phyloP scores from a whole-genome alignment of 2,888 invertebrate genomes.

The Hartigia nigra region DNA sequence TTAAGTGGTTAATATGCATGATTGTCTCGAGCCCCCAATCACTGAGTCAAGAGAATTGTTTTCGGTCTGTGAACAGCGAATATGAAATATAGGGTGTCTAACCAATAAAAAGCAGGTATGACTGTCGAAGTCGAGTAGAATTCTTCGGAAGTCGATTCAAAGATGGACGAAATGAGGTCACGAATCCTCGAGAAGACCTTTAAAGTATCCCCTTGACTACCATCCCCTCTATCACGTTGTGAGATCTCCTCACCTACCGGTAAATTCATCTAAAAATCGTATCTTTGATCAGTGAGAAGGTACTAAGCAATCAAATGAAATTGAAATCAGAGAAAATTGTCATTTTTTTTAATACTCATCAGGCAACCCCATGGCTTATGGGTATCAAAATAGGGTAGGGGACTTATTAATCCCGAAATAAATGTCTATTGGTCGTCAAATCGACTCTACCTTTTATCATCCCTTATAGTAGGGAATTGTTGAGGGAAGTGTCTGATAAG shows the following conservation, averaged over 20 bases:
- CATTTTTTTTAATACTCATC: background rate
- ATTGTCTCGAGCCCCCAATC: background rate
- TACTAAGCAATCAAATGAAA: background rate
- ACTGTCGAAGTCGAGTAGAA: constrained; percentile 19
- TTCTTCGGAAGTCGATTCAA: constrained; percentile 32
- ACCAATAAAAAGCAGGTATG: constrained; percentile 4
- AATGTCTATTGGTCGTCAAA: background rate
- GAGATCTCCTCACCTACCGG: background rate
- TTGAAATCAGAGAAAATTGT: background rate
- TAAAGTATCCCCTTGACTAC: background rate
- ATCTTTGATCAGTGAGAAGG: background rate
- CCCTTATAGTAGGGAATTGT: background rate
- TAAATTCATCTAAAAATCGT: background rate
- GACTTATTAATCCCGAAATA: background rate
- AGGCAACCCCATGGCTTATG: background rate
- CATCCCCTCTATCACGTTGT: background rate
- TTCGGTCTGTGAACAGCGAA: background rate
- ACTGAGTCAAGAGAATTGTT: background rate
- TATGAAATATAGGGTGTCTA: background rate
- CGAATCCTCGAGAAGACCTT: constrained; percentile 33
- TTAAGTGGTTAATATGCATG: too few relatives aligned
- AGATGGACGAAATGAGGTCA: constrained; percentile 42
- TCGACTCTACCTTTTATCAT: background rate
- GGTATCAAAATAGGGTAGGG: background rate
- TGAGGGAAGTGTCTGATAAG: background rate